Percentiles rank a stretch among this genome's conserved stretches.
These are phyloP conservation scores for Syngnathoides biaculeatus DNA, from an alignment of 2,113 vertebrate species.

Conservation along the genomic window DNA sequence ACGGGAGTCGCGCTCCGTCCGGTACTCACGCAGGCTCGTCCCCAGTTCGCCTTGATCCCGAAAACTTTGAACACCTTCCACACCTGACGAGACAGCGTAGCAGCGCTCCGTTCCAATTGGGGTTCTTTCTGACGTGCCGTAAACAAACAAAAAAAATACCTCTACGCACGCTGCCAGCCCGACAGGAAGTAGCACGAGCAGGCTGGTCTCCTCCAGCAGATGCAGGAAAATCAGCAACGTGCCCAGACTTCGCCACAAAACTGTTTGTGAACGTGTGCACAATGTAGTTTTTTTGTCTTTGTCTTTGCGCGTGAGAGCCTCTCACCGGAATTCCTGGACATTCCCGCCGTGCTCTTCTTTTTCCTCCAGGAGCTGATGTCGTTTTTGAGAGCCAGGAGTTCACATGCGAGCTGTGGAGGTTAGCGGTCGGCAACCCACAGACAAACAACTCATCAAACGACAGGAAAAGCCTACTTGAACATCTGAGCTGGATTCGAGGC, in stretches of 20 bases:
- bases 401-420: conserved; percentile 84
- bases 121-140: not conserved
- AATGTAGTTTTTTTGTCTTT: not conserved
- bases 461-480: too few species aligned
- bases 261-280: conserved; percentile 54
- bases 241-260: conserved; percentile 91
- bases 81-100: conserved; percentile 66
- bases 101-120: not conserved
- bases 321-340: conserved; percentile 91
- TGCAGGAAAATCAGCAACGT: conserved; percentile 92
- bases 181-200: conserved; percentile 87
- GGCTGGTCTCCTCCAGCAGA: conserved; percentile 88
- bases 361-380: conserved; percentile 94
- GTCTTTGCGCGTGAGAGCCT: not conserved
- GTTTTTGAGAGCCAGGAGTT: conserved; percentile 96
- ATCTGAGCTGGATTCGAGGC: too few species aligned
- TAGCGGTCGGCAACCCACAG: not conserved
- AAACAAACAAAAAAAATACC: too few species aligned
- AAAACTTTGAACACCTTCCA: conserved; percentile 87
- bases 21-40: conserved; percentile 58
- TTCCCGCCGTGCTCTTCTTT: conserved; percentile 90
- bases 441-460: not conserved
- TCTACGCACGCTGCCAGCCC: conserved; percentile 88
- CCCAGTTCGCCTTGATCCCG: conserved; percentile 49
- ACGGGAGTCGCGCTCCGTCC: not conserved